phyloP scores from a whole-genome alignment of 2,888 invertebrate genomes.

The Sinopyrophorus schimmeli region DNA sequence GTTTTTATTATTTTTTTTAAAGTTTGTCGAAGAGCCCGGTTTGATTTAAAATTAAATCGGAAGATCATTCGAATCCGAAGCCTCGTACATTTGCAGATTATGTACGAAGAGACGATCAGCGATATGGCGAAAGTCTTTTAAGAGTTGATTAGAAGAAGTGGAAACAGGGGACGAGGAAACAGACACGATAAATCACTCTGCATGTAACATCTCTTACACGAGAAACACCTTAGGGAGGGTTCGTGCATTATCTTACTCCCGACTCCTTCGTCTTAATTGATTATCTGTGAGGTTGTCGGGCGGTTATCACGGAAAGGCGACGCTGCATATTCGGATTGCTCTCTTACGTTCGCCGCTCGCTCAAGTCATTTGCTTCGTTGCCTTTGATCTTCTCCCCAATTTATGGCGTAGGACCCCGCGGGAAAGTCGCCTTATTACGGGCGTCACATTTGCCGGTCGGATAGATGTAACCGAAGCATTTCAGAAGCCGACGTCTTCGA shows the following conservation, averaged over 20 bases:
- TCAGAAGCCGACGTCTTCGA: too few relatives aligned
- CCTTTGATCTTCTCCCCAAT: constrained; percentile 13
- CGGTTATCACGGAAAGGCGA: constrained; percentile 23
- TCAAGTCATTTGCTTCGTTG: constrained; percentile 5
- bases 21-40: too few relatives aligned
- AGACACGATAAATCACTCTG: constrained; percentile 37
- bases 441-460: background rate
- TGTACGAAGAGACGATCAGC: too few relatives aligned
- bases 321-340: constrained; percentile 11
- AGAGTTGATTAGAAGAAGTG: constrained; percentile 13
- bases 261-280: constrained; percentile 29
- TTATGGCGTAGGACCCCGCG: background rate
- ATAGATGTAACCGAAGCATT: background rate
- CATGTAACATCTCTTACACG: constrained; percentile 31
- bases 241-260: constrained; percentile 34
- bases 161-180: constrained; percentile 19
- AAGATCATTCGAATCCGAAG: too few relatives aligned
- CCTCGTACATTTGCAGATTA: constrained; percentile 1
- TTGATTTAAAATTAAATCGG: too few relatives aligned
- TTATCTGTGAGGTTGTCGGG: constrained; percentile 26
- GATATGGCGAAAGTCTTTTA: too few relatives aligned
- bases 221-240: constrained; percentile 32
- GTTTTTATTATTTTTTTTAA: background rate
- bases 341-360: constrained; percentile 8
- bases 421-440: constrained; percentile 6